Evolutionary conservation across 1,140 invertebrate genomes (phyloP).

Genomic region (Protaetia brevitarsis): DNA sequence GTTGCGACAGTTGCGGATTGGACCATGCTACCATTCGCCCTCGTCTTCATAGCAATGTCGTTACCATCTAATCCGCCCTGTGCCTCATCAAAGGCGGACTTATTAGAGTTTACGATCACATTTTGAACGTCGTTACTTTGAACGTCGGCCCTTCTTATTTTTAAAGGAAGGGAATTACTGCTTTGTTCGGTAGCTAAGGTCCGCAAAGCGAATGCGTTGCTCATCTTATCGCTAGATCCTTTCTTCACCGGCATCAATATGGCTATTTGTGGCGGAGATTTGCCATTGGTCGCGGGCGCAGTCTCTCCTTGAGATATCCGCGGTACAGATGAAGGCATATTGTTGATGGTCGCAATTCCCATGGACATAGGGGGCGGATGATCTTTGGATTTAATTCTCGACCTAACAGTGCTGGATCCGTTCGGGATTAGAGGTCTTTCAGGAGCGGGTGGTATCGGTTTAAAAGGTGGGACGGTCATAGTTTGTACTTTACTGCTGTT

Average conservation of each 20-base stretch:
- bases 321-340: slow-evolving; percentile 55
- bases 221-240: slow-evolving; percentile 39
- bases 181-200: slow-evolving; percentile 30
- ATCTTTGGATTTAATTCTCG: slow-evolving; percentile 41
- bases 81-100: slow-evolving; percentile 50
- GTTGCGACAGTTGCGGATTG: slow-evolving; percentile 36
- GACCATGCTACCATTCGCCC: slow-evolving; percentile 32
- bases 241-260: slow-evolving; percentile 8
- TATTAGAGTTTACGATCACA: too few relatives aligned
- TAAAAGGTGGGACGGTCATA: slow-evolving; percentile 64
- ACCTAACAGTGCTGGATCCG: slow-evolving; percentile 42
- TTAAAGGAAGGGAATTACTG: slow-evolving; percentile 31
- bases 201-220: slow-evolving; percentile 39
- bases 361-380: slow-evolving; percentile 38
- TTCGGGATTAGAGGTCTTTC: slow-evolving; percentile 47
- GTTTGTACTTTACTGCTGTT: neutral
- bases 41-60: too few relatives aligned
- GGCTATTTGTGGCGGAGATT: slow-evolving; percentile 1
- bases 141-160: too few relatives aligned
- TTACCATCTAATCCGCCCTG: too few relatives aligned
- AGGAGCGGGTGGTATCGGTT: slow-evolving; percentile 66
- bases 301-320: slow-evolving; percentile 43
- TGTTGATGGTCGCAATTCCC: slow-evolving; percentile 48
- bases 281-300: neutral
- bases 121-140: too few relatives aligned